Evolutionary conservation across 2,797 vertebrate genomes (phyloP), one percentile per base, ranked within the genome.

Genomic region (Mormyrus proboscirostris): DNA sequence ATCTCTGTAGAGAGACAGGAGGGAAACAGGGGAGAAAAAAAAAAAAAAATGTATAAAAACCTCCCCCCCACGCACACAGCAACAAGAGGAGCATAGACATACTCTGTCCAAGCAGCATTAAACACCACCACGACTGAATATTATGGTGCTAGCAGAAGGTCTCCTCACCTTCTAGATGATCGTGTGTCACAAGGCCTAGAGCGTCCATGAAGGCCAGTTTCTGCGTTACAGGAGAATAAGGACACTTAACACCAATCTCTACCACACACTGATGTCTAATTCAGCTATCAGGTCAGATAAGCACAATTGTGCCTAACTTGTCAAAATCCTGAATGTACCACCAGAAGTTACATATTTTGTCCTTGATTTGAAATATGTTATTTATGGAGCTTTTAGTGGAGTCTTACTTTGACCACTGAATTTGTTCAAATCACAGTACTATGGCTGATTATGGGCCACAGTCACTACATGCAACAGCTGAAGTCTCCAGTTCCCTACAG

Each of bases 201-300:
- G 97, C 97, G 90, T 97, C 96, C 97, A 97, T 97, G 94, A 97
- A 97, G 94, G 97, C 97, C 94, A 97, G 95, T 97, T 97, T 97
- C 97, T 97, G 94, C 89, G 91, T 88, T 49, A 93, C 89, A 12
- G 69, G 4, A 1, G 19, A 87, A 41, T n/a, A 22, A 29, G 50
- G 51, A 86, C 14, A 47, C 65, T 51, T 51, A 51, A 50, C 12
- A 51, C 22, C 49, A 29, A 51, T 49, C 7, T 85, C 44, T 59
- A n/a, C n/a, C 38, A 69, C 33, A 47, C 12, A 59, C 51, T 59
- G 86, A 59, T 87, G 16, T 29, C 51, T 59, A 57, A 59, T 22
- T 9, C 51, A 59, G 53, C 50, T 59, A 8, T 87, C 33, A 29
- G 51, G 33, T 33, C 33, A 53, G 83, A 38, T 59, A 22, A 38